These are phyloP conservation scores for Bovichtus diacanthus DNA, from an alignment of 2,797 vertebrate species.

Conservation along the genomic window DNA sequence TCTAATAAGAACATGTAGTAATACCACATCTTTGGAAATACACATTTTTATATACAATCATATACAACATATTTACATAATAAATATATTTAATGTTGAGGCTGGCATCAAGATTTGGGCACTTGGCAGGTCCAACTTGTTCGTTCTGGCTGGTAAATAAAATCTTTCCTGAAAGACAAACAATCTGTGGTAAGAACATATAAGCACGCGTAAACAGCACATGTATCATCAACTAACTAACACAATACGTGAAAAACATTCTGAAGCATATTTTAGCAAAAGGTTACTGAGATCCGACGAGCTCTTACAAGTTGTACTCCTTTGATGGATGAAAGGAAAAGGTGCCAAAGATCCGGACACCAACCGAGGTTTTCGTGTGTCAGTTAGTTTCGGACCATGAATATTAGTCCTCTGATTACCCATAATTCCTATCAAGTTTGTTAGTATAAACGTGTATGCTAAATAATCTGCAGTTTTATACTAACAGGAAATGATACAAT, in stretches of 20 bases:
- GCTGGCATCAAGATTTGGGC: slow-evolving; percentile 64
- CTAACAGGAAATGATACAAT: slow-evolving; percentile 2
- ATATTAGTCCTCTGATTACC: not conserved
- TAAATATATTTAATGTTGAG: slow-evolving; percentile 66
- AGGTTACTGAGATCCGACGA: not conserved
- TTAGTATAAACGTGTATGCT: not conserved
- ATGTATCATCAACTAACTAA: not conserved
- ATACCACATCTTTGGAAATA: slow-evolving; percentile 27
- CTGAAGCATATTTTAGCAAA: not conserved
- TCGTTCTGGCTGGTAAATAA: slow-evolving; percentile 77
- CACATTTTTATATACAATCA: slow-evolving; percentile 63
- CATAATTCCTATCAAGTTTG: not conserved
- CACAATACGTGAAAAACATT: not conserved
- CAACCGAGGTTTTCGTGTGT: not conserved
- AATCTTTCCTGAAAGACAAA: slow-evolving; percentile 81
- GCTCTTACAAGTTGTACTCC: not conserved
- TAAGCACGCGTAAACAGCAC: rapidly evolving
- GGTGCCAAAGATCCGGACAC: not conserved
- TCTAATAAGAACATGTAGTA: slow-evolving; percentile 19
- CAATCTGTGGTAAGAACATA: slow-evolving; percentile 10
- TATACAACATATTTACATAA: slow-evolving; percentile 70
- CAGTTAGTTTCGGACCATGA: not conserved
- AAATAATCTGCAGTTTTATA: not conserved
- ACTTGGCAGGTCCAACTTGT: slow-evolving; percentile 84
- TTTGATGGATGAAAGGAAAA: not conserved